Percentiles rank a stretch among this genome's conserved stretches.
Conservation (phyloP, 2,888 invertebrate species). For the Ethmia dodecea region DNA sequence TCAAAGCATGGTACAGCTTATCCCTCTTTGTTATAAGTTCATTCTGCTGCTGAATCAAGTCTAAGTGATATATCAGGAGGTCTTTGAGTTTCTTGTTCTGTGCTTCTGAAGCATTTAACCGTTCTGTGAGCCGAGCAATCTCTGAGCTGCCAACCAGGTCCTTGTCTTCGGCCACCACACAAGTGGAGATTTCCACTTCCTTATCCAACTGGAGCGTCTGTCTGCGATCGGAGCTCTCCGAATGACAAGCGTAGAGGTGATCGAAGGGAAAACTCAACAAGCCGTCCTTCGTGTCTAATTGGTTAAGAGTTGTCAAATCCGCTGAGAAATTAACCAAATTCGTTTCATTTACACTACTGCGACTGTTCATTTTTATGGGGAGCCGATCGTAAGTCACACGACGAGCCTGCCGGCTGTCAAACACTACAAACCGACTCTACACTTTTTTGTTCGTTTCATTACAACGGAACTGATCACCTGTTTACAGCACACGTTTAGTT, state of each 20-base stretch:
- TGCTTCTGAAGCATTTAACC: conserved; percentile 50
- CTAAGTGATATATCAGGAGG: conserved; percentile 88
- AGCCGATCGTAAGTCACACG: conserved; percentile 44
- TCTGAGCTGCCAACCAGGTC: conserved; percentile 31
- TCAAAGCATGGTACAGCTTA: conserved; percentile 83
- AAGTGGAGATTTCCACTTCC: conserved; percentile 54
- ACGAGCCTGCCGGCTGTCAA: conserved; percentile 73
- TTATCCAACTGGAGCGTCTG: conserved; percentile 51
- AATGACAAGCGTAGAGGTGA: conserved; percentile 84
- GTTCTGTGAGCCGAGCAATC: conserved; percentile 38
- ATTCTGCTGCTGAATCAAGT: conserved; percentile 93
- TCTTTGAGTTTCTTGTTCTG: conserved; percentile 87
- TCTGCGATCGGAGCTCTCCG: conserved; percentile 49
- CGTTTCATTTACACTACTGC: conserved; percentile 66
- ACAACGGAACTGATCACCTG: conserved; percentile 38
- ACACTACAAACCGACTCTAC: conserved; percentile 46
- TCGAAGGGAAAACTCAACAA: conserved; percentile 82
- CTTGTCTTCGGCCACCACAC: conserved; percentile 43
- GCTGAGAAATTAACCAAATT: conserved; percentile 70
- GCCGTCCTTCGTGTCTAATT: conserved; percentile 69
- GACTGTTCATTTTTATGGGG: conserved; percentile 40
- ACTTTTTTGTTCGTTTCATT: conserved; percentile 61
- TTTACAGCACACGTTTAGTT: conserved; percentile 26
- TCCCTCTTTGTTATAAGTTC: conserved; percentile 89
- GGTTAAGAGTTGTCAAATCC: conserved; percentile 55